Conservation (phyloP, 64 coral and sea anemone species). For the Pocillopora damicornis region DNA sequence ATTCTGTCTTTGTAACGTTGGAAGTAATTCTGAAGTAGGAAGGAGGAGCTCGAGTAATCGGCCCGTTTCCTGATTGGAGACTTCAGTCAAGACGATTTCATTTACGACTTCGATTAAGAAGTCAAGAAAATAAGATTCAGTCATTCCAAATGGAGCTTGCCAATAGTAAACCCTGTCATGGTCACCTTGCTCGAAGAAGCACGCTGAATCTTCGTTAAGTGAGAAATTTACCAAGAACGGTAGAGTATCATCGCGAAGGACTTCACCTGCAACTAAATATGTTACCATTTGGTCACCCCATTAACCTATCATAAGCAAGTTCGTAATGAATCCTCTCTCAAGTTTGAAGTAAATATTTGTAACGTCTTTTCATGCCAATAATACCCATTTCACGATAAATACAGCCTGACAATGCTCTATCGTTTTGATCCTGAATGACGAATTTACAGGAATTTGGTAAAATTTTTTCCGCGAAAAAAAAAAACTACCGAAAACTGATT, state of each 20-base stretch:
- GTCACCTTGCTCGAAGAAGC: background rate
- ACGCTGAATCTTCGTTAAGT: background rate
- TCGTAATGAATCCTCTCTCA: too few species aligned
- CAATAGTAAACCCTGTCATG: background rate
- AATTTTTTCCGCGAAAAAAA: too few species aligned
- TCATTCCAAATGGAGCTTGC: background rate
- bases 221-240: constrained; percentile 8
- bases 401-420: too few species aligned
- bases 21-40: background rate
- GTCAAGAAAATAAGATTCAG: background rate
- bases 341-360: too few species aligned
- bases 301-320: too few species aligned
- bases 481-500: too few species aligned
- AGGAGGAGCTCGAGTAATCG: background rate
- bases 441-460: too few species aligned
- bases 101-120: constrained; percentile 6
- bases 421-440: too few species aligned
- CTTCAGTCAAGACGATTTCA: background rate
- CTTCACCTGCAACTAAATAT: background rate
- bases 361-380: too few species aligned
- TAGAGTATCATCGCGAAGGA: background rate
- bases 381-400: too few species aligned
- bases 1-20: background rate
- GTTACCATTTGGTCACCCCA: too few species aligned
- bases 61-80: background rate